Percentiles rank a stretch among this genome's conserved stretches.
Conservation (phyloP, 2,113 vertebrate genomes). For the Strix uralensis region DNA sequence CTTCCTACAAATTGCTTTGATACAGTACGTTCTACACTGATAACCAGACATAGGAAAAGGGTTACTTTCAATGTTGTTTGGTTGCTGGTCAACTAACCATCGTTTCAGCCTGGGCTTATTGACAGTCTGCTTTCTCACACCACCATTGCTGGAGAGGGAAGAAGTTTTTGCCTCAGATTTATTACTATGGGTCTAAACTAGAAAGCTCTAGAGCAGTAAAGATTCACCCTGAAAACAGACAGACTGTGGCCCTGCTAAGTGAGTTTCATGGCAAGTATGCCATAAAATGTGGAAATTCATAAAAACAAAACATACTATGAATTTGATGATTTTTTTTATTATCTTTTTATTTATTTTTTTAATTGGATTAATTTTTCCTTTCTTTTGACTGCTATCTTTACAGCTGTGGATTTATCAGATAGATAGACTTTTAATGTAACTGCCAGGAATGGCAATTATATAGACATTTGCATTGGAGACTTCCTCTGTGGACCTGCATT, state of each 20-base stretch:
- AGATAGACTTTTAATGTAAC: not conserved
- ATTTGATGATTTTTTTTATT: not conserved
- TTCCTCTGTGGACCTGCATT: not conserved
- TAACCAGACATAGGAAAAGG: not conserved
- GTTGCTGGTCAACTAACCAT: not conserved
- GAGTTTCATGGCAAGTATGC: not conserved
- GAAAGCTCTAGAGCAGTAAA: not conserved
- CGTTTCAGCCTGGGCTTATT: not conserved
- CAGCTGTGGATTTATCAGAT: not conserved
- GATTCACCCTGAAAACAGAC: not conserved
- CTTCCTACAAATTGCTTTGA: not conserved
- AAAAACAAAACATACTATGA: not conserved
- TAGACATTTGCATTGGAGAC: not conserved
- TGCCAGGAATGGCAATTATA: not conserved
- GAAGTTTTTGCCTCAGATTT: not conserved
- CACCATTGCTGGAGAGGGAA: not conserved
- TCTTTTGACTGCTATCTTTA: not conserved
- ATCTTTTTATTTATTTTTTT: not conserved
- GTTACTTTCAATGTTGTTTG: not conserved
- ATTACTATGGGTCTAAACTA: not conserved
- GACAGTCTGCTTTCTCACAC: not conserved
- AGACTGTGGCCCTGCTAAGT: not conserved
- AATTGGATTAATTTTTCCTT: not conserved
- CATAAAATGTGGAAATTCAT: not conserved
- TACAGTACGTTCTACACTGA: not conserved